Conservation (phyloP, 2,797 vertebrate species). For the Botia kubotai region DNA sequence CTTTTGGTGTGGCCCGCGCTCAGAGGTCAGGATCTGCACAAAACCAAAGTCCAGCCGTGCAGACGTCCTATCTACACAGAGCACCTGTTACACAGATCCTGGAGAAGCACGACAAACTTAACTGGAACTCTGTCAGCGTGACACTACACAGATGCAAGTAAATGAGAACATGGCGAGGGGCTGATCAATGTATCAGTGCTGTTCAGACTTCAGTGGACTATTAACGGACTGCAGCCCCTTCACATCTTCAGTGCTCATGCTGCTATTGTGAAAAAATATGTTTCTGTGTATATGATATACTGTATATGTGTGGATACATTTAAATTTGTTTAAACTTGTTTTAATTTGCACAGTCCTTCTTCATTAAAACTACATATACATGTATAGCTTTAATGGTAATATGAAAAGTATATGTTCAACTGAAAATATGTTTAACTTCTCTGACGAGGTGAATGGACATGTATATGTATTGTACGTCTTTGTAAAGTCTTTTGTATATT, state of each 20-base stretch:
- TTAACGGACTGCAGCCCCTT: background rate
- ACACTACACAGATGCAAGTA: background rate
- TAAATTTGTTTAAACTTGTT: background rate
- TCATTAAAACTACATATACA: background rate
- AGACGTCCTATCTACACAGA: background rate
- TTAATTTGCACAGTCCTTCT: conserved; percentile 26
- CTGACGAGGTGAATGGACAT: background rate
- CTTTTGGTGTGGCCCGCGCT: background rate
- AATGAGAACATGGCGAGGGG: too few relatives aligned
- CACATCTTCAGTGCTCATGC: background rate
- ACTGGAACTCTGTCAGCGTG: background rate
- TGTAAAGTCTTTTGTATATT: conserved; percentile 29
- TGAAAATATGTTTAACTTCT: background rate
- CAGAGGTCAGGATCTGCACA: background rate
- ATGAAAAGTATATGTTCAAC: too few relatives aligned
- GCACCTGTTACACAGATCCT: background rate
- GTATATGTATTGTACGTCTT: background rate
- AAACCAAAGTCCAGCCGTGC: background rate
- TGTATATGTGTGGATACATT: background rate
- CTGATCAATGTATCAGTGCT: background rate
- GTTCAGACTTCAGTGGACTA: background rate
- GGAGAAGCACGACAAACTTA: conserved; percentile 16
- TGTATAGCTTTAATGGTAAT: background rate
- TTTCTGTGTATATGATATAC: conserved; percentile 9
- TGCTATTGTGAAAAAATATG: conserved; percentile 1